Evolutionary conservation across 1,140 invertebrate genomes (phyloP).

Genomic region (Tetramorium simillimum): DNA sequence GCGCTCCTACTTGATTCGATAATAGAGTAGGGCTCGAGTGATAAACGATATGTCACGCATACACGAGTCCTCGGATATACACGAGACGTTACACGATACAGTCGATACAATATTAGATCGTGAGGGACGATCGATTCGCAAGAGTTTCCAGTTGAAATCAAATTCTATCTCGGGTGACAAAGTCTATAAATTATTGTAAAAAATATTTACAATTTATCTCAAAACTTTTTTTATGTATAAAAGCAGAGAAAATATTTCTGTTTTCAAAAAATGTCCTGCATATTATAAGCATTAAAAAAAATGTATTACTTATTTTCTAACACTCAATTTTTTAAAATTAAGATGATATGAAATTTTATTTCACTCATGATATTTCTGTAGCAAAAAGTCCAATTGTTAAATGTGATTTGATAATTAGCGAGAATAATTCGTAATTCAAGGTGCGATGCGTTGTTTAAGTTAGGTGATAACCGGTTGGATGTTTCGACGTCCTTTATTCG

Average conservation of each 20-base stretch:
- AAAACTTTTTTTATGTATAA: not conserved
- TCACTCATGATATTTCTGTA: not conserved
- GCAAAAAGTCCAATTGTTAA: not conserved
- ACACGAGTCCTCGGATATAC: conserved; percentile 31
- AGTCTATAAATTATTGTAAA: not conserved
- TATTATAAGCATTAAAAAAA: not conserved
- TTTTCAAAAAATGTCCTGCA: not conserved
- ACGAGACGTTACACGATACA: conserved; percentile 39
- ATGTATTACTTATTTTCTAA: not conserved
- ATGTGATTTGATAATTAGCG: not conserved
- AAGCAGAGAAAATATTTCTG: not conserved
- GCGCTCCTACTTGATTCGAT: conserved; percentile 21
- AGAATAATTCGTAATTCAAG: not conserved
- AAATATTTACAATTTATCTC: not conserved
- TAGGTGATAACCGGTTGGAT: not conserved
- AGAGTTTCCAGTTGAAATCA: not conserved
- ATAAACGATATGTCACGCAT: conserved; percentile 35
- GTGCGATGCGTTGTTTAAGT: not conserved
- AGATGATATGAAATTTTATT: not conserved
- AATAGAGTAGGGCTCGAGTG: conserved; percentile 36
- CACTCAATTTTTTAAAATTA: not conserved
- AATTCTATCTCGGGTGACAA: not conserved
- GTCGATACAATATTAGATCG: conserved; percentile 36
- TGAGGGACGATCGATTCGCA: conserved; percentile 24
- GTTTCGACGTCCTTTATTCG: not conserved